These are phyloP conservation scores for Dolomedes plantarius DNA, from an alignment of 2,888 invertebrate species.

Conservation along the genomic window DNA sequence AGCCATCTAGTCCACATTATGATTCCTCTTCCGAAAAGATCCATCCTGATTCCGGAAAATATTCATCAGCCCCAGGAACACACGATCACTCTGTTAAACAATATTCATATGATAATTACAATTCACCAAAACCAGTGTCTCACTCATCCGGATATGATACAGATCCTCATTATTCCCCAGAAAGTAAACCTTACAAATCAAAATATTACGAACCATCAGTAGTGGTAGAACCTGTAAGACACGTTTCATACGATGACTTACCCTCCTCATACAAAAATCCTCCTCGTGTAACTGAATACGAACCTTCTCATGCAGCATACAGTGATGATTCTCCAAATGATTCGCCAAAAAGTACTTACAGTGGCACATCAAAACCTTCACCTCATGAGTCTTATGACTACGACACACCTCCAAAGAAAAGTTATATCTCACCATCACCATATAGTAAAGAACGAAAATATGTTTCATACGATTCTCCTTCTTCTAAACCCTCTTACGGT, in stretches of 20 bases:
- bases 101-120: slow-evolving; percentile 10
- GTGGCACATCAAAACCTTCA: not conserved
- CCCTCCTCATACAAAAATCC: slow-evolving; percentile 12
- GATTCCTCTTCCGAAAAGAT: not conserved
- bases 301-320: not conserved
- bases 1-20: not conserved
- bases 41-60: not conserved
- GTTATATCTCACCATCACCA: not conserved
- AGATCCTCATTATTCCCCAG: not conserved
- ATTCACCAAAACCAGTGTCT: not conserved
- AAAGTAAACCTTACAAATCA: not conserved
- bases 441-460: not conserved
- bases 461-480: not conserved
- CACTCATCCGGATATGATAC: slow-evolving; percentile 7
- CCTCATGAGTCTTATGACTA: not conserved
- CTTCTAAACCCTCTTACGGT: not conserved
- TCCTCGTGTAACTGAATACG: not conserved
- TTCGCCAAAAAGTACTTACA: not conserved
- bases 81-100: not conserved
- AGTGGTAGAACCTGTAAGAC: not conserved
- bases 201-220: not conserved
- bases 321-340: not conserved
- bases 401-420: not conserved
- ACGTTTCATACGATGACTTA: not conserved
- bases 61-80: not conserved